Evolutionary conservation across 1,140 invertebrate species (phyloP), one percentile per base, ranked within the genome.

Genomic region (Habropoda laboriosa): DNA sequence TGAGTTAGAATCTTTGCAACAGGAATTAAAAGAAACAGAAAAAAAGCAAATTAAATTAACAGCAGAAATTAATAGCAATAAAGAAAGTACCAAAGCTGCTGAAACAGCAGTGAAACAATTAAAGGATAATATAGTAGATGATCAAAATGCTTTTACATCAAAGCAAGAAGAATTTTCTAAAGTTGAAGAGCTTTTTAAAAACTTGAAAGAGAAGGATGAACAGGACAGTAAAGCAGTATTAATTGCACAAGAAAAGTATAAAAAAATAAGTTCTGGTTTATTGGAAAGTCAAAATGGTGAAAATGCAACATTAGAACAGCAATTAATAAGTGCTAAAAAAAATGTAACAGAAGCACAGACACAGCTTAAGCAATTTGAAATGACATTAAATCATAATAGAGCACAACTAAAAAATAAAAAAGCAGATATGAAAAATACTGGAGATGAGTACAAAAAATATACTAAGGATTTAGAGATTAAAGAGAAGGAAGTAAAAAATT

Each of bases 231-330:
- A 96, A 73, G 95, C 95, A 2, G 94, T 97, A 80, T 92, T 94
- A 16, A 94, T 94, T 51, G 97, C 97, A 0, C 96, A 98, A 92
- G 95, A 96, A 64, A 95, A 95, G 67, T 97, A 96, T 82, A 96
- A 99, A 87, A 97, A 97, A 70, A 95, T 98, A 10, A 97, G 95
- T 89, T 94, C 96, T 32, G 98, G 98, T 32, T 92, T 97, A 60
- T 95, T 98, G 42, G 95, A 96, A 35, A 96, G 95, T 74, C 96
- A 96, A n/a, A 95, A 95, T 86, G 97, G 98, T 21, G 94, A 96
- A 90, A 96, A 96, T 73, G 95, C 96, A n/a, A 98, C 98, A 7
- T 93, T 99, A 27, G 96, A 97, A 90, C 97, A 98, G 82, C 97
- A 99, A 89, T 93, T 99, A 1, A 98, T 98, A 86, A 95, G 94